Evolutionary conservation across 2,113 vertebrate genomes (phyloP).

Genomic region (Salvelinus fontinalis): DNA sequence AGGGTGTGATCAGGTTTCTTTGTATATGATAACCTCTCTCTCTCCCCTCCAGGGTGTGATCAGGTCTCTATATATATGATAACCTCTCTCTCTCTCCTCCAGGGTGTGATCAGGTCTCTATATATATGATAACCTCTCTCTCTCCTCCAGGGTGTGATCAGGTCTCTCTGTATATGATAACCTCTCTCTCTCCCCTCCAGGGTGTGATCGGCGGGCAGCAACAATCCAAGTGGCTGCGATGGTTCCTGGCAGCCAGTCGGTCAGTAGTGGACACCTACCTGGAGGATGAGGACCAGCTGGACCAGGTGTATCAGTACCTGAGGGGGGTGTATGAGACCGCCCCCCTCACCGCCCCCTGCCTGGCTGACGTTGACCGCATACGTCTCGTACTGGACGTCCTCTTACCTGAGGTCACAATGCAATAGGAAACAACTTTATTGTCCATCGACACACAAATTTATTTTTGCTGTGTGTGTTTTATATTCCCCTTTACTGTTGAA

Average conservation of each 20-base stretch:
- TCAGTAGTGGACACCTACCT: conserved; percentile 81
- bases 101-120: too few relatives aligned
- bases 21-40: too few relatives aligned
- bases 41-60: too few relatives aligned
- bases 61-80: too few relatives aligned
- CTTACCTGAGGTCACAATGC: conserved; percentile 84
- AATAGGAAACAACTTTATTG: too few relatives aligned
- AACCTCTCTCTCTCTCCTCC: too few relatives aligned
- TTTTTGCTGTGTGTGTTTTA: conserved; percentile 4
- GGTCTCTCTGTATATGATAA: too few relatives aligned
- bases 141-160: too few relatives aligned
- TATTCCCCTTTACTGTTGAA: neutral
- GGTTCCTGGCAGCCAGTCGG: conserved; percentile 69
- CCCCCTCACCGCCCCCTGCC: conserved; percentile 41
- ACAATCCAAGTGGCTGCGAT: conserved; percentile 83
- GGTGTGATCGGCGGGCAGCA: conserved; percentile 80
- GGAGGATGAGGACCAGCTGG: conserved; percentile 88
- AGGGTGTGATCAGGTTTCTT: too few relatives aligned
- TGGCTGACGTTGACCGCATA: conserved; percentile 67
- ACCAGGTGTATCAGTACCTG: conserved; percentile 84
- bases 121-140: too few relatives aligned
- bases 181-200: too few relatives aligned
- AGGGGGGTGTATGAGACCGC: conserved; percentile 69
- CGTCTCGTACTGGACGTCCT: conserved; percentile 88
- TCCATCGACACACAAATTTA: too few relatives aligned